Percentiles rank a stretch among this genome's conserved stretches.
Evolutionary conservation across 2,888 invertebrate species (phyloP).

Genomic region (Perithous albicinctus): DNA sequence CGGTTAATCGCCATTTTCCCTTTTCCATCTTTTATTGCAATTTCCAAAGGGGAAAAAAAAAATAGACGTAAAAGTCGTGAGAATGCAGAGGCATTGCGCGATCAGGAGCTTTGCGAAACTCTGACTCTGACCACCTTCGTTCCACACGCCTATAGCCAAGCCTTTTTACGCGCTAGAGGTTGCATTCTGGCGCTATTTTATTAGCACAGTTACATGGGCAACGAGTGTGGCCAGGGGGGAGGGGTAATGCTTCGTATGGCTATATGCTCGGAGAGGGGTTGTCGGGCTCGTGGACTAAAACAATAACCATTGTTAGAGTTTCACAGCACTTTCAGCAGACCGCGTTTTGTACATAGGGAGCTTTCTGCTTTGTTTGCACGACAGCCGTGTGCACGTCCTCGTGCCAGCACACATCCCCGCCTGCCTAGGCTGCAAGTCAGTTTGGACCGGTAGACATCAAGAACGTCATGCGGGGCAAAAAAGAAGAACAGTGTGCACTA

Average conservation of each 20-base stretch:
- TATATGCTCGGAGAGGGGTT: conserved; percentile 12
- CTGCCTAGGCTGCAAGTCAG: conserved; percentile 22
- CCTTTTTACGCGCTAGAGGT: conserved; percentile 44
- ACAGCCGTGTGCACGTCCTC: conserved; percentile 21
- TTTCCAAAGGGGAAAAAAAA: conserved; percentile 5
- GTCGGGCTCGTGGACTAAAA: conserved; percentile 70
- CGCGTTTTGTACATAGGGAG: conserved; percentile 55
- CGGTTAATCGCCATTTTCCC: no score
- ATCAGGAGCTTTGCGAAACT: not conserved
- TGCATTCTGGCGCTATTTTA: conserved; percentile 68
- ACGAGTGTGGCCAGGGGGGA: conserved; percentile 20
- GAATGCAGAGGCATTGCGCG: not conserved
- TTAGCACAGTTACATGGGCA: conserved; percentile 71
- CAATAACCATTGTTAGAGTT: conserved; percentile 77
- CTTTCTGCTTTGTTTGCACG: conserved; percentile 59
- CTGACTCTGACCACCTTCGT: not conserved
- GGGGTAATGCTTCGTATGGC: no score
- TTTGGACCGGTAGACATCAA: not conserved
- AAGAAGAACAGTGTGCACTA: conserved; percentile 8
- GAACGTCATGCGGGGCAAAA: conserved; percentile 11
- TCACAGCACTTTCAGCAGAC: conserved; percentile 58
- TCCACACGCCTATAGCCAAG: conserved; percentile 23
- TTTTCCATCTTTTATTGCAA: no score
- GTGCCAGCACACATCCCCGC: not conserved
- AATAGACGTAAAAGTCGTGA: not conserved